Percentiles rank a stretch among this genome's conserved stretches.
Conservation (phyloP, 2,797 vertebrate genomes). For the Myripristis murdjan region DNA sequence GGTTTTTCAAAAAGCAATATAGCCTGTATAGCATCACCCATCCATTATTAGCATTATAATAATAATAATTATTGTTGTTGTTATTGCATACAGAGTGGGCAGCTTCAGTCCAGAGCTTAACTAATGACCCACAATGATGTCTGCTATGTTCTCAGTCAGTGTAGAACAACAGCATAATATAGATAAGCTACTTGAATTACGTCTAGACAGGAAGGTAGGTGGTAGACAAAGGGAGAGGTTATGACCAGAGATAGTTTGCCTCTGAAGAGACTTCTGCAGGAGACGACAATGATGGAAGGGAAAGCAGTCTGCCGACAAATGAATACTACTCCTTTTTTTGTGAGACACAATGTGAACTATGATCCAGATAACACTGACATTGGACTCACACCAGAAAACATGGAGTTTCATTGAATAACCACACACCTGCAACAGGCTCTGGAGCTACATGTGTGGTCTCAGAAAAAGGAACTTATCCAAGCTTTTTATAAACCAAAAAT, state of each 20-base stretch:
- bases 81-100: not conserved
- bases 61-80: too few relatives aligned
- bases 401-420: not conserved
- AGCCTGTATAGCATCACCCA: too few relatives aligned
- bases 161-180: not conserved
- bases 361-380: not conserved
- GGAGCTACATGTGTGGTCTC: not conserved
- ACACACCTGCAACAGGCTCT: not conserved
- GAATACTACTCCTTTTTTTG: not conserved
- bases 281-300: not conserved
- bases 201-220: not conserved
- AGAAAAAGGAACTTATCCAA: not conserved
- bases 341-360: not conserved
- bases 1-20: not conserved
- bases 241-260: not conserved
- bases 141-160: not conserved
- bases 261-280: not conserved
- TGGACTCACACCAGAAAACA: not conserved
- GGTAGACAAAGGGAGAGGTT: slow-evolving; percentile 1
- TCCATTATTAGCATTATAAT: too few relatives aligned
- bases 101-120: not conserved
- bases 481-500: too few relatives aligned
- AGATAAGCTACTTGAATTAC: not conserved
- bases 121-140: not conserved
- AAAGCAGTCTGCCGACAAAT: not conserved